phyloP scores from a whole-genome alignment of 2,888 invertebrate genomes.

The Sicus ferrugineus region DNA sequence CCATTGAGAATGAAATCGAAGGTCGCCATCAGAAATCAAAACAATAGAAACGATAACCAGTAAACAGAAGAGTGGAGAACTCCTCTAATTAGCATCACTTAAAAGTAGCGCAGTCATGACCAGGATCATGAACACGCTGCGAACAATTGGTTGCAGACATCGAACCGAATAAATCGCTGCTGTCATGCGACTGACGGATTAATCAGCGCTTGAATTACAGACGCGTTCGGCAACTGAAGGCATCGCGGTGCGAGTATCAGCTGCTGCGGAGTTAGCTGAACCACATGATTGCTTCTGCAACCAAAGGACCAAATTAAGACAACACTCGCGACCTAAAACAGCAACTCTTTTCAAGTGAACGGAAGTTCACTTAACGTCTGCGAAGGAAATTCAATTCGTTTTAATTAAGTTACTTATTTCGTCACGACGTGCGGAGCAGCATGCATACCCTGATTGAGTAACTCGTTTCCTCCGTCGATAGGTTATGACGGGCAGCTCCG shows the following conservation, averaged over 20 bases:
- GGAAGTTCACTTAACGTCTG: conserved; percentile 18
- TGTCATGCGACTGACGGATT: too few species aligned
- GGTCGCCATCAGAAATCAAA: conserved; percentile 15
- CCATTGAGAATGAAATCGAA: conserved; percentile 16
- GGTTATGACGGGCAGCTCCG: neutral
- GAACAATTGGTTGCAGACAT: neutral
- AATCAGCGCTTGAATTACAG: too few species aligned
- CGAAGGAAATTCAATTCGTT: conserved; percentile 31
- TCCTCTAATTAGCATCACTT: conserved; percentile 12
- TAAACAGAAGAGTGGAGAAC: conserved; percentile 1
- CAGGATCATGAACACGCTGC: neutral
- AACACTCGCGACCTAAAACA: neutral
- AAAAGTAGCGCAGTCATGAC: neutral
- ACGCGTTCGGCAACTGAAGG: too few species aligned
- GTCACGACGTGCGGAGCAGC: neutral
- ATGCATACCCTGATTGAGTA: neutral
- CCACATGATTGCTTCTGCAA: too few species aligned
- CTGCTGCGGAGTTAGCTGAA: too few species aligned
- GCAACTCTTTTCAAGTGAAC: neutral
- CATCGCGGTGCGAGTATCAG: too few species aligned
- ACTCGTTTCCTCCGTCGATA: neutral
- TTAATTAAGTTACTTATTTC: conserved; percentile 30
- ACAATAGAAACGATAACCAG: too few species aligned
- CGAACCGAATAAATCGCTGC: too few species aligned
- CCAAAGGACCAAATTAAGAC: too few species aligned